Conservation (phyloP, 2,888 invertebrate genomes). For the Pterobdella sp. region DNA sequence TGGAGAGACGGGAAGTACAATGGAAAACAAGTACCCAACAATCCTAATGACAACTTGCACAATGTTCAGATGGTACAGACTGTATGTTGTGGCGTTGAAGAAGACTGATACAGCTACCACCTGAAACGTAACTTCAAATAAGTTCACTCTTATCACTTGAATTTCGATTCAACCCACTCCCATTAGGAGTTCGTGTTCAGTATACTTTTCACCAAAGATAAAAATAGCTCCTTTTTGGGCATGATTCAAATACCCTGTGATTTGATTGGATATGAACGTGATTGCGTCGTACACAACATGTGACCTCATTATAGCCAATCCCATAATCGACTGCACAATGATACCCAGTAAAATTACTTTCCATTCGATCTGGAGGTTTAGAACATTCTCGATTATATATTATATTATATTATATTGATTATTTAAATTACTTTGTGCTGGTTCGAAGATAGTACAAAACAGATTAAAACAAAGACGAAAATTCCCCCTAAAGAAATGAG, state of each 20-base stretch:
- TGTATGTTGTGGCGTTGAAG: conserved; percentile 10
- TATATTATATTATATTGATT: no score
- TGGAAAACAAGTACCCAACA: background rate
- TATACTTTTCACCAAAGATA: conserved; percentile 34
- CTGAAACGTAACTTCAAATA: background rate
- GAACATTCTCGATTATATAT: no score
- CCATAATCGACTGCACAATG: conserved; percentile 33
- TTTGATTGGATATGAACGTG: conserved; percentile 30
- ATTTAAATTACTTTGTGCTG: background rate
- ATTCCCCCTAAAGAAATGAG: conserved; percentile 12
- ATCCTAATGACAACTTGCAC: background rate
- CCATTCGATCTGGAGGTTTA: conserved; percentile 37
- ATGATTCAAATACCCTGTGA: conserved; percentile 33
- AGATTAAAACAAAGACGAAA: background rate
- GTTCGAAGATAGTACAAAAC: background rate
- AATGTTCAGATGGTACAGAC: background rate
- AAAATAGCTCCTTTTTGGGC: conserved; percentile 32
- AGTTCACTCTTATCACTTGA: background rate
- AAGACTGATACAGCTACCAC: conserved; percentile 11
- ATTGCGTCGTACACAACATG: conserved; percentile 31
- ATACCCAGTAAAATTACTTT: conserved; percentile 29
- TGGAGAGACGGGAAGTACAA: conserved; percentile 1
- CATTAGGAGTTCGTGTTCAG: conserved; percentile 34
- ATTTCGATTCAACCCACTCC: conserved; percentile 31
- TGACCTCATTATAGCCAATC: conserved; percentile 35